phyloP scores from a whole-genome alignment of 2,797 vertebrate species.

The Danio albolineatus region DNA sequence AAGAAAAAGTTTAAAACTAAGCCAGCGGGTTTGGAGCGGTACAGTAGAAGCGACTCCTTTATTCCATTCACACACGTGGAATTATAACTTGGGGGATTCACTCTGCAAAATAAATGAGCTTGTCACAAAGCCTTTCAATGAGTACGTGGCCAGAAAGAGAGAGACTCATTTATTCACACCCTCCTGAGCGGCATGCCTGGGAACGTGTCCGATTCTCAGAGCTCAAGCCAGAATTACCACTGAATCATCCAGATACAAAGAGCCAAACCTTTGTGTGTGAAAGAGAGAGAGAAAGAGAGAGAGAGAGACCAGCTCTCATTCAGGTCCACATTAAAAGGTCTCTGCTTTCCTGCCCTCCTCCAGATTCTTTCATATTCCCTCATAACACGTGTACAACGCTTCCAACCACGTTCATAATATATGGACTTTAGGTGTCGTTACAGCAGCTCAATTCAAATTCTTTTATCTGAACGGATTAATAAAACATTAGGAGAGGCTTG shows the following conservation, averaged over 20 bases:
- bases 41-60: not conserved
- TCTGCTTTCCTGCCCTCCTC: not conserved
- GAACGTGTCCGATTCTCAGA: constrained; percentile 29
- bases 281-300: not conserved
- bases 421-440: constrained; percentile 26
- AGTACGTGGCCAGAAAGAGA: constrained; percentile 9
- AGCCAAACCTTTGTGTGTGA: constrained; percentile 3
- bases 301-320: constrained; percentile 16
- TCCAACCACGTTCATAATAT: constrained; percentile 26
- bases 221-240: constrained; percentile 37
- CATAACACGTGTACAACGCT: constrained; percentile 21
- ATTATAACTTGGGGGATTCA: constrained; percentile 10
- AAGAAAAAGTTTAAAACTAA: not conserved
- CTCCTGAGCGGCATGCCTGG: constrained; percentile 10
- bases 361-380: constrained; percentile 13
- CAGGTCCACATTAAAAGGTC: constrained; percentile 22
- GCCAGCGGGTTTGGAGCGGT: not conserved
- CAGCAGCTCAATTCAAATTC: constrained; percentile 19
- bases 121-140: constrained; percentile 20
- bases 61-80: not conserved
- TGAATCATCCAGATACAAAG: constrained; percentile 34
- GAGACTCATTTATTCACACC: constrained; percentile 27
- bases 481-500: constrained; percentile 43
- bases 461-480: constrained; percentile 38
- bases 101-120: constrained; percentile 5